Evolutionary conservation across 2,888 invertebrate genomes (phyloP).

Genomic region (Lasioglossum pauxillum): DNA sequence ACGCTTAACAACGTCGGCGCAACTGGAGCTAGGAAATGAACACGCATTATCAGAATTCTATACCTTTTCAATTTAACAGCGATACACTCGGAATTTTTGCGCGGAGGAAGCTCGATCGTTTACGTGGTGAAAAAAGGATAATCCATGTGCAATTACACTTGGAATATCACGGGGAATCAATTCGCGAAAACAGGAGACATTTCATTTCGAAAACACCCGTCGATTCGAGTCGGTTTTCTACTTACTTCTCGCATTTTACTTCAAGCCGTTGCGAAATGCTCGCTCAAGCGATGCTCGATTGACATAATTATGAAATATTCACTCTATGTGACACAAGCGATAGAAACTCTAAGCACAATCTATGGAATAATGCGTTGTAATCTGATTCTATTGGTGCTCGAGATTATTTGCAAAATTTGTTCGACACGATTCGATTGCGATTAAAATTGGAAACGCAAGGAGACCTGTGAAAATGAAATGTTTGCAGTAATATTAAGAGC

Average conservation of each 20-base stretch:
- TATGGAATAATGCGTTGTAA: not conserved
- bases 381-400: not conserved
- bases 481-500: not conserved
- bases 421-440: not conserved
- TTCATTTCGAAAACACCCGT: constrained; percentile 39
- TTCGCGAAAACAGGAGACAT: constrained; percentile 52
- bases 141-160: constrained; percentile 50
- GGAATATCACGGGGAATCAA: constrained; percentile 28
- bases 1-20: not conserved
- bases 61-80: constrained; percentile 47
- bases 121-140: constrained; percentile 14
- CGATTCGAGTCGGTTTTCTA: constrained; percentile 4
- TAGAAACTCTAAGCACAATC: not conserved
- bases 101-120: not conserved
- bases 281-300: constrained; percentile 14
- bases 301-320: not conserved
- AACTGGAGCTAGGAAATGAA: not conserved
- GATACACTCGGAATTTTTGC: constrained; percentile 38
- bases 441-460: not conserved
- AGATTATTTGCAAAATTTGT: not conserved
- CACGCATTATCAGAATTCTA: not conserved
- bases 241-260: constrained; percentile 39
- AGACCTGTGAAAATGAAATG: not conserved
- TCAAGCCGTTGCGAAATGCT: constrained; percentile 33
- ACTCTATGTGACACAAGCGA: not conserved